Percentiles rank a stretch among this genome's conserved stretches.
phyloP scores from a whole-genome alignment of 2,113 vertebrate genomes.

The Centrocercus urophasianus region DNA sequence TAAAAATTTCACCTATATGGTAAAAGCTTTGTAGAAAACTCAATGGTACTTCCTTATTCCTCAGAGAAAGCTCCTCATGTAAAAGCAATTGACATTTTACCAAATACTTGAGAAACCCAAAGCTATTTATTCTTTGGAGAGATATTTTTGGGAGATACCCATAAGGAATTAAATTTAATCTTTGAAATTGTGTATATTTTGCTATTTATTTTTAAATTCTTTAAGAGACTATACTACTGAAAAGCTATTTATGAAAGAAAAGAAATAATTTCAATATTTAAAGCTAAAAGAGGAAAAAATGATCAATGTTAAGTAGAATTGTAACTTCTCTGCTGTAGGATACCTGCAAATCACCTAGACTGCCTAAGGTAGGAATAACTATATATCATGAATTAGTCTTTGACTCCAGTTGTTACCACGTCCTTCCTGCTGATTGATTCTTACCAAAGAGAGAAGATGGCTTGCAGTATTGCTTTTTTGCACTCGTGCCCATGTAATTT shows the following conservation, averaged over 20 bases:
- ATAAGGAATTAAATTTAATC: slow-evolving; percentile 27
- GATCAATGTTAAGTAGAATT: background rate
- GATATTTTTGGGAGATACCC: slow-evolving; percentile 25
- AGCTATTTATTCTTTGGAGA: slow-evolving; percentile 61
- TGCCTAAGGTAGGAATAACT: background rate
- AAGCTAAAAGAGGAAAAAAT: slow-evolving; percentile 28
- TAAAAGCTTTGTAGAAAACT: slow-evolving; percentile 17
- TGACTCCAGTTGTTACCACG: slow-evolving; percentile 37
- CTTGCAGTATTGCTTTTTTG: slow-evolving; percentile 58
- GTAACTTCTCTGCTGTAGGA: background rate
- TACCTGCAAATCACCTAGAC: slow-evolving; percentile 9
- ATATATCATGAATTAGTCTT: background rate
- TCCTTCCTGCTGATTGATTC: slow-evolving; percentile 38
- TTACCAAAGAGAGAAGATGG: slow-evolving; percentile 55
- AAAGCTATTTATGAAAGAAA: slow-evolving; percentile 58
- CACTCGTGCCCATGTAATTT: slow-evolving; percentile 50
- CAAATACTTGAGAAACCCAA: slow-evolving; percentile 62
- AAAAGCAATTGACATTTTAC: slow-evolving; percentile 43
- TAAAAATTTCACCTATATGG: background rate
- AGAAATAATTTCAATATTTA: slow-evolving; percentile 41
- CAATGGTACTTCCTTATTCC: slow-evolving; percentile 32
- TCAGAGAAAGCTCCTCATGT: background rate
- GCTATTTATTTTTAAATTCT: slow-evolving; percentile 67
- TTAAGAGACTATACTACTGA: slow-evolving; percentile 46
- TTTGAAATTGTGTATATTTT: slow-evolving; percentile 66